Evolutionary conservation across 2,113 vertebrate genomes (phyloP), one percentile per base, ranked within the genome.

Genomic region (Atrichornis clamosus): DNA sequence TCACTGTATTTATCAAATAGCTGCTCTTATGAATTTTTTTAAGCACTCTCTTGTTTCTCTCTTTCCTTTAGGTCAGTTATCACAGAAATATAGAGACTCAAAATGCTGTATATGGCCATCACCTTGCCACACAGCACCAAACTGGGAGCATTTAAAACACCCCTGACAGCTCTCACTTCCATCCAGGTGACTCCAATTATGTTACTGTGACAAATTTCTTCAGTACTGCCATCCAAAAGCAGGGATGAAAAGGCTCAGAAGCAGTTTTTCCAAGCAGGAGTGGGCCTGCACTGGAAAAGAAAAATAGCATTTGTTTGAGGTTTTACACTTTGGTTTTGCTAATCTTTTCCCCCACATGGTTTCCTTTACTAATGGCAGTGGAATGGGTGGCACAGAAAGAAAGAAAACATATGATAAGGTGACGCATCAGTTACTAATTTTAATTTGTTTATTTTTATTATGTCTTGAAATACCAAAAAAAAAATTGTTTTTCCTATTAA

Each of bases 391-490:
- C 65, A 76, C 0, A 41, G 32, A 80, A 63, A 59, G 77, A 78
- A 84, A 65, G 33, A 59, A 92, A 94, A 30, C 84, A 76, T 70
- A 72, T 81, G 79, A 89, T 87, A 46, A 33, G 30, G 59, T 95
- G 95, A 95, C 89, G 75, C 64, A 96, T 46, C 70, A 85, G 55
- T 83, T 94, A 75, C 85, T 92, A 87, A 89, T 92, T 96, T 96
- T 93, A 97, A 83, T 94, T 94, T 22, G 33, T 72, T 94, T 88
- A 37, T 7, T 80, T 94, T 83, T 92, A 70, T 87, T 70, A 27
- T 83, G 72, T 42, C 72, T 95, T 89, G 39, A 78, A 82, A 89
- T 52, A 76, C 42, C 46, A 50, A 26, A 27, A n/a, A 72, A 52
- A 47, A 47, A 65, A 53, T 33, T 84, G 32, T 4, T 85, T 95